phyloP scores from a whole-genome alignment of 1,140 invertebrate genomes.

The Linepithema humile region DNA sequence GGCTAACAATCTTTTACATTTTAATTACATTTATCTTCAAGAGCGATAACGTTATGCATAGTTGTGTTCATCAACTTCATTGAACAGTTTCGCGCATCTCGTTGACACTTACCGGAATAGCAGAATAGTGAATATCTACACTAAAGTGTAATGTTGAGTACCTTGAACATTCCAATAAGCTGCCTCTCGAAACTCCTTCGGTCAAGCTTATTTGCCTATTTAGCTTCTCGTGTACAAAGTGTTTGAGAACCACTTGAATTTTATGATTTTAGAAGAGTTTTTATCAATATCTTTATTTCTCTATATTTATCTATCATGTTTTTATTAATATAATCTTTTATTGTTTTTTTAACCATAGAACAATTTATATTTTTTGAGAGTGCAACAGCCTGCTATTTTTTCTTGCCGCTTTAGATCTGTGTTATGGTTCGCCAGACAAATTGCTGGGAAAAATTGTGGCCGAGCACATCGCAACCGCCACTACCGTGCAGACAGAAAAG shows the following conservation, averaged over 20 bases:
- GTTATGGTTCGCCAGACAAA: slow-evolving; percentile 62
- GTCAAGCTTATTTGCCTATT: slow-evolving; percentile 74
- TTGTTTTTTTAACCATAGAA: background rate
- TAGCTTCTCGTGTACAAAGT: slow-evolving; percentile 62
- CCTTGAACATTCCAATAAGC: slow-evolving; percentile 38
- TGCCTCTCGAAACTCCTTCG: slow-evolving; percentile 68
- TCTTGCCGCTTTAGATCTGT: slow-evolving; percentile 55
- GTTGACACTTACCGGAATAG: slow-evolving; percentile 39
- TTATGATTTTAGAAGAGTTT: no score
- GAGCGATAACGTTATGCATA: slow-evolving; percentile 77
- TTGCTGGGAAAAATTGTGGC: slow-evolving; percentile 65
- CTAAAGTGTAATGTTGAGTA: slow-evolving; percentile 37
- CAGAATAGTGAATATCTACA: background rate
- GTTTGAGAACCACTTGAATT: no score
- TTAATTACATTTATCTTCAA: slow-evolving; percentile 81
- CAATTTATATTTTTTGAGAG: slow-evolving; percentile 29
- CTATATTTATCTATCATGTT: slow-evolving; percentile 21
- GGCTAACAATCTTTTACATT: slow-evolving; percentile 77
- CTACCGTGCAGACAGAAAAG: slow-evolving; percentile 21
- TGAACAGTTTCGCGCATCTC: slow-evolving; percentile 53
- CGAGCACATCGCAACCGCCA: slow-evolving; percentile 21
- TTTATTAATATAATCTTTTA: slow-evolving; percentile 7
- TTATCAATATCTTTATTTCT: background rate
- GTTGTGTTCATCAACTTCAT: slow-evolving; percentile 49
- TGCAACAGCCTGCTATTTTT: slow-evolving; percentile 38